phyloP scores from a whole-genome alignment of 1,140 invertebrate genomes.

The Bombus affinis region DNA sequence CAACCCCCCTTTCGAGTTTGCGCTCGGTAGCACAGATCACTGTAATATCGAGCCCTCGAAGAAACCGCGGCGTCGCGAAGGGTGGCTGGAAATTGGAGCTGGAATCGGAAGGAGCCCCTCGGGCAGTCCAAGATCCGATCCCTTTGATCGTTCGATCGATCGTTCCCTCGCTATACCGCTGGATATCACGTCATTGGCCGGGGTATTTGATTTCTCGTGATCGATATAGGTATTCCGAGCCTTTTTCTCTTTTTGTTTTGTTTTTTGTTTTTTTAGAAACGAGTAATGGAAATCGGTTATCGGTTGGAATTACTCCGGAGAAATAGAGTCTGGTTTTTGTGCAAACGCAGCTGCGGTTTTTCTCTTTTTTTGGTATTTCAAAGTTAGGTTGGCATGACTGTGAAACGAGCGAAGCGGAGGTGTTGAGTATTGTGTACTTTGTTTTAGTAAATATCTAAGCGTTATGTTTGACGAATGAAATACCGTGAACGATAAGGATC shows the following conservation, averaged over 20 bases:
- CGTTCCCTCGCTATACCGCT: constrained; percentile 9
- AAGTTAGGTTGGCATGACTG: neutral
- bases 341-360: neutral
- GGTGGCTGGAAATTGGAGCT: constrained; percentile 31
- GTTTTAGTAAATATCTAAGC: neutral
- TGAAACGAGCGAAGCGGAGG: neutral
- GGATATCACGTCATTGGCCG: neutral
- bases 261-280: neutral
- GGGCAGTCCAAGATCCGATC: constrained; percentile 36
- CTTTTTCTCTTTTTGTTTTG: neutral
- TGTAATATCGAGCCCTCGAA: constrained; percentile 58
- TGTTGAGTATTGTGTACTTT: neutral
- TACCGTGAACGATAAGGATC: too few species aligned
- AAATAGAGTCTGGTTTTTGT: neutral
- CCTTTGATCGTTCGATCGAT: constrained; percentile 32
- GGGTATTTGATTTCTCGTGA: neutral
- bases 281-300: neutral
- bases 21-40: constrained; percentile 64
- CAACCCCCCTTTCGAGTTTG: neutral
- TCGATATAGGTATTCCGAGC: neutral
- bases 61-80: neutral
- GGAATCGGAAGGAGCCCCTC: constrained; percentile 26
- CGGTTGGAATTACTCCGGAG: neutral
- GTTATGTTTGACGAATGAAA: neutral
- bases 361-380: neutral